These are phyloP conservation scores for Asbolus verrucosus DNA, from an alignment of 1,140 invertebrate genomes.

Conservation along the genomic window DNA sequence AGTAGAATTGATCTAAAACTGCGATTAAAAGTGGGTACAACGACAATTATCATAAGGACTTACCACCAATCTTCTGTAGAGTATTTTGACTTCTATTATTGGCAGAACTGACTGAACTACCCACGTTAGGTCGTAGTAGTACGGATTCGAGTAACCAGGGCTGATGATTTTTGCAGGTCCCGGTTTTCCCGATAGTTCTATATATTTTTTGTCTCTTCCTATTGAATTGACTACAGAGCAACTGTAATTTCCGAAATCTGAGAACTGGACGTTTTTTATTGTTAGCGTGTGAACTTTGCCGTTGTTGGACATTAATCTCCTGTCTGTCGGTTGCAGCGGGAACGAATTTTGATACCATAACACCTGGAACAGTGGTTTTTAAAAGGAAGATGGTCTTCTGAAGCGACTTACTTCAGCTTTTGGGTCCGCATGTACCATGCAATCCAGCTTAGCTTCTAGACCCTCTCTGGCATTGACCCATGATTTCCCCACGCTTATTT, in stretches of 20 bases:
- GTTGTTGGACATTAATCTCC: slow-evolving; percentile 65
- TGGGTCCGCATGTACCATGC: slow-evolving; percentile 80
- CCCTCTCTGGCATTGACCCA: slow-evolving; percentile 82
- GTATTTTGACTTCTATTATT: slow-evolving; percentile 72
- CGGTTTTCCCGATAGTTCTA: slow-evolving; percentile 75
- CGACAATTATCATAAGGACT: slow-evolving; percentile 70
- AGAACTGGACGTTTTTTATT: slow-evolving; percentile 65
- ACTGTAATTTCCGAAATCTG: slow-evolving; percentile 72
- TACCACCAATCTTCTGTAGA: slow-evolving; percentile 75
- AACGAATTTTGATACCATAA: slow-evolving; percentile 68
- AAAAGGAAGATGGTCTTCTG: too few relatives aligned
- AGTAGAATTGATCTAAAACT: slow-evolving; percentile 75
- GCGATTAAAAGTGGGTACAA: too few relatives aligned
- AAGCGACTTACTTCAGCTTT: slow-evolving; percentile 71
- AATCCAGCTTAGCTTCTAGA: slow-evolving; percentile 77
- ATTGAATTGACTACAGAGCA: slow-evolving; percentile 79
- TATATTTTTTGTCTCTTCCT: slow-evolving; percentile 74
- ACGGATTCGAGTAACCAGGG: slow-evolving; percentile 70
- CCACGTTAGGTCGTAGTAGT: slow-evolving; percentile 73
- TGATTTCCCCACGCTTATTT: slow-evolving; percentile 77
- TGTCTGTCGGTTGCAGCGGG: slow-evolving; percentile 66
- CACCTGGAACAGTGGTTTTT: slow-evolving; percentile 57
- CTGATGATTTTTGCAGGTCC: slow-evolving; percentile 75
- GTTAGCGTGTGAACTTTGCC: slow-evolving; percentile 66
- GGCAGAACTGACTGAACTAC: slow-evolving; percentile 75